Evolutionary conservation across 35 echinoderm and acorn worm genomes (phyloP).

Genomic region (Eucidaris tribuloides): DNA sequence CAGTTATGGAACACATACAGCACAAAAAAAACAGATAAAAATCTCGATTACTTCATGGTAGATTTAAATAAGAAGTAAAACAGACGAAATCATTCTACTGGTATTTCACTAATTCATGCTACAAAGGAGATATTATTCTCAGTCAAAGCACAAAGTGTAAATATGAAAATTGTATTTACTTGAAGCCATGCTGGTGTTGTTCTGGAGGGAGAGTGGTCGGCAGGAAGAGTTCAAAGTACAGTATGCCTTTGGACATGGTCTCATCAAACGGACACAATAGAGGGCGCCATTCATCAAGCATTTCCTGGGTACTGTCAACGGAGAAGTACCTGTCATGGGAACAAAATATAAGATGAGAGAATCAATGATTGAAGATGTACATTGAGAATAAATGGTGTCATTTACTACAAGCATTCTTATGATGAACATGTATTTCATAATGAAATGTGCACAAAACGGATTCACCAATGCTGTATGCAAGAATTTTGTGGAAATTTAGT

Average conservation of each 20-base stretch:
- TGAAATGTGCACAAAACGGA: no score
- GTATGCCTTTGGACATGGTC: slow-evolving; percentile 86
- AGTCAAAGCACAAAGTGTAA: not conserved
- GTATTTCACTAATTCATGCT: no score
- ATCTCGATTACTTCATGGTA: no score
- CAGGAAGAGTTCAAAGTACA: slow-evolving; percentile 77
- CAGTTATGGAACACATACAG: no score
- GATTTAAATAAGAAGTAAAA: no score
- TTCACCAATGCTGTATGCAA: no score
- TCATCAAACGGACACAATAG: slow-evolving; percentile 97
- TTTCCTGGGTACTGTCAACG: slow-evolving; percentile 85
- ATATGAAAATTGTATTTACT: slow-evolving; percentile 54
- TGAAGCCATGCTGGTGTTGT: slow-evolving; percentile 74
- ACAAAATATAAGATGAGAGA: not conserved
- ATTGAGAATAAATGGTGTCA: not conserved
- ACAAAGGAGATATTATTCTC: no score
- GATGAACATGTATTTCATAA: not conserved
- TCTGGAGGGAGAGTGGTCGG: slow-evolving; percentile 84
- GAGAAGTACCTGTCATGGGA: slow-evolving; percentile 80
- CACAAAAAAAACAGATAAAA: no score
- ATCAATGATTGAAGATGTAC: not conserved
- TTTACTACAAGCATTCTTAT: not conserved
- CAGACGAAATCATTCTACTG: no score
- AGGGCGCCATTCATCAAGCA: slow-evolving; percentile 92
- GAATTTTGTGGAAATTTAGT: no score